A percentile compares a stretch with the other conserved stretches of the same genome.
These are phyloP conservation scores for Netta rufina DNA, from an alignment of 2,797 vertebrate genomes.

Conservation along the genomic window DNA sequence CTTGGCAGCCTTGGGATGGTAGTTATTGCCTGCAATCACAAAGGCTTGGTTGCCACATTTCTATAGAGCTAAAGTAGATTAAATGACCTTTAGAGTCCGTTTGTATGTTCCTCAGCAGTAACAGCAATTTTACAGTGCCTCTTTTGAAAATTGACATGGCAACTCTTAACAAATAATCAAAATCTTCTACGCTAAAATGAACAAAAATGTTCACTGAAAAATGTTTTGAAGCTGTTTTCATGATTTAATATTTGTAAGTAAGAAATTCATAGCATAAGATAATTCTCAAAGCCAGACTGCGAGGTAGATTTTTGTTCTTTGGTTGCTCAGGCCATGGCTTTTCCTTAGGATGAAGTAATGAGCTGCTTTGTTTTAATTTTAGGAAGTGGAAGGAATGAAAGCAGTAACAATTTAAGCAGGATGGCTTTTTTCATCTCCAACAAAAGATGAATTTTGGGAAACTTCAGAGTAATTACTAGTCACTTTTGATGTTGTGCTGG, in stretches of 20 bases:
- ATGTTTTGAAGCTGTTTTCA: background rate
- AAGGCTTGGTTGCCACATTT: background rate
- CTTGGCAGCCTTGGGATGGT: background rate
- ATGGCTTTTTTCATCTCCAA: background rate
- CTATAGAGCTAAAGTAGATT: background rate
- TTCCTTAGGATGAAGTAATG: background rate
- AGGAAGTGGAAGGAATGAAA: background rate
- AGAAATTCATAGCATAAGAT: background rate
- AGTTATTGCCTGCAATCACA: background rate
- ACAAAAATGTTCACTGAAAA: background rate
- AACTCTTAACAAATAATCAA: background rate
- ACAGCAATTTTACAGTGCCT: background rate
- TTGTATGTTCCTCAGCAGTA: background rate
- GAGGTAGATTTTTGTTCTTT: background rate
- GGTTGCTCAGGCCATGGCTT: background rate
- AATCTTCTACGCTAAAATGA: background rate
- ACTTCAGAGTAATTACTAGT: background rate
- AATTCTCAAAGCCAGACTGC: background rate
- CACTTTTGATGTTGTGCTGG: background rate
- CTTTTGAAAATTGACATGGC: background rate
- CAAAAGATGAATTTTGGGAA: background rate
- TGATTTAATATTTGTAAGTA: background rate
- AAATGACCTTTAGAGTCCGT: background rate
- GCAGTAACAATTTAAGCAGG: background rate
- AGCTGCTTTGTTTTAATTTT: background rate